phyloP scores from a whole-genome alignment of 2,113 vertebrate genomes.

The Alligator mississippiensis region DNA sequence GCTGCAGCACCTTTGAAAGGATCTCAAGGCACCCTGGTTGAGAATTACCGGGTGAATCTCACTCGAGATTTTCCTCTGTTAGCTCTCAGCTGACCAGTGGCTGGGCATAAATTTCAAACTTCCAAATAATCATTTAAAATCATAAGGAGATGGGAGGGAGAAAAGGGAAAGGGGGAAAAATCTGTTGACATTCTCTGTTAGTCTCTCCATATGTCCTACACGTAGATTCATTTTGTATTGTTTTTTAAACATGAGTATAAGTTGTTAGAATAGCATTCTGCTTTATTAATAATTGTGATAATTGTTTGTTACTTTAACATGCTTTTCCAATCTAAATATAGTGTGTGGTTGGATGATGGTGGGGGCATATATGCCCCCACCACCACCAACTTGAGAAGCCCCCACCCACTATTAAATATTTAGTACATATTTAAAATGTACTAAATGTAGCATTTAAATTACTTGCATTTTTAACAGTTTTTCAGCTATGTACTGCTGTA shows the following conservation, averaged over 20 bases:
- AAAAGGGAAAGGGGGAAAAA: too few species aligned
- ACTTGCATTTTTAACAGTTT: neutral
- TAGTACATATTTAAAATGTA: neutral
- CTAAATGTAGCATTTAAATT: neutral
- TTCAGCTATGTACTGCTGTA: neutral
- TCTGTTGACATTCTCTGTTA: neutral
- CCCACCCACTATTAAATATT: too few species aligned
- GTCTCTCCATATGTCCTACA: neutral
- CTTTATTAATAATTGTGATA: neutral
- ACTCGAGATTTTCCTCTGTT: fast-evolving
- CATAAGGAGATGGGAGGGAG: too few species aligned
- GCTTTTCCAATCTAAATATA: neutral
- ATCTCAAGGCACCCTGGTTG: too few species aligned
- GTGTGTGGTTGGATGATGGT: neutral
- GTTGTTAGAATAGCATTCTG: neutral
- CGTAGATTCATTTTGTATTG: neutral
- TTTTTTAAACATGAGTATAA: neutral
- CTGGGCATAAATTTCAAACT: neutral
- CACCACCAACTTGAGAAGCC: too few species aligned
- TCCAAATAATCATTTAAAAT: neutral
- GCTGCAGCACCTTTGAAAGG: too few species aligned
- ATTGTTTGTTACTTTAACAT: neutral
- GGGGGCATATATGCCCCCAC: too few species aligned
- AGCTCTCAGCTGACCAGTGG: neutral
- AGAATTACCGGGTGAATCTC: neutral